Evolutionary conservation across 2,113 vertebrate species (phyloP), one percentile per base, ranked within the genome.

Genomic region (Syngnathus floridae): DNA sequence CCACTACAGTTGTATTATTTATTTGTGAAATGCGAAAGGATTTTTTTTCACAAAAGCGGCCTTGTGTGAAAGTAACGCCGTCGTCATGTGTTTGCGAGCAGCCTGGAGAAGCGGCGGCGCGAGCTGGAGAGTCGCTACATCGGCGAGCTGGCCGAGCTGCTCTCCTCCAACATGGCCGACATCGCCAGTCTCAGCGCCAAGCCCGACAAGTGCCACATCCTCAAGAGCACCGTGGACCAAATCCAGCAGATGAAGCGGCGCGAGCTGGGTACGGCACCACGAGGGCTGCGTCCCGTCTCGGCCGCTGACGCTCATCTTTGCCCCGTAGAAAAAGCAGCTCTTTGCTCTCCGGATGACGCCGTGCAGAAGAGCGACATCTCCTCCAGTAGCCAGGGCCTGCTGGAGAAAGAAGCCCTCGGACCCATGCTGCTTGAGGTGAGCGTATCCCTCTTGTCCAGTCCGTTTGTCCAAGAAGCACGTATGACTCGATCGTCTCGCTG

Each of bases 311-410:
- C 64, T 4, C 36, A 1, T 68, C 21, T 43, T 9, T 4, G 45
- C 35, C 38, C 3, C 26, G 35, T 78, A 96, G 94, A 96, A 81
- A 95, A 95, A 89, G 87, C 88, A 45, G 86, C 86, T 58, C 81
- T 90, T 71, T 81, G 85, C 66, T 90, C 85, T 73, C 78, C 86
- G 21, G 93, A 96, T 55, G 92, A 96, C 11, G 95, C 96, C 62
- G 95, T 98, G 31, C 95, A 98, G 83, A 95, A 95, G 80, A 94
- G 94, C 0, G 95, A 97, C 83, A 94, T 98, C 85, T 98, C 95
- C 0, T 98, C 95, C 36, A 98, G 95, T 72, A 95, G 94, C 84
- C 95, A 97, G 78, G 93, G 93, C 19, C 90, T 96, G 83, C 92
- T 95, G 66, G 95, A 98, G 83, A 97, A 95, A 74, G 95, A 95